Evolutionary conservation across 2,888 invertebrate genomes (phyloP), one percentile per base, ranked within the genome.

Genomic region (Ceratothoa steindachneri): DNA sequence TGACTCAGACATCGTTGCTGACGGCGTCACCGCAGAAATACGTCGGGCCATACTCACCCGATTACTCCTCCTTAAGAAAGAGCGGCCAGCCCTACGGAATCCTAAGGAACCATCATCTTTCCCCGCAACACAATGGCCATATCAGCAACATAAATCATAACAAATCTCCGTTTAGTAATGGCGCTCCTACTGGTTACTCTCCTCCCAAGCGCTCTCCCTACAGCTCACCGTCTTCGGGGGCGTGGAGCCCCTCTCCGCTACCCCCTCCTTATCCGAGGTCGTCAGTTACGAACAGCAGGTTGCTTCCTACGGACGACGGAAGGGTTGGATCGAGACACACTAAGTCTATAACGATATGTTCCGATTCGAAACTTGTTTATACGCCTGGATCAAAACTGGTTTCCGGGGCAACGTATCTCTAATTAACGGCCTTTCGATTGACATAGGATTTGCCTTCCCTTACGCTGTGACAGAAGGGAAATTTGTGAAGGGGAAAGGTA

Each of bases 351-450:
- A 60, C 19, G 12, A 60, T n/a, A 7, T 22, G 24, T 24, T 24
- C 22, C 24, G 27, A n/a, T 12, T 22, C 60, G 12, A 60, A 60
- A 60, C 22, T 60, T 1, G 12, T 24, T 15, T 60, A 4, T 3
- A 7, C 60, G 27, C 60, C 60, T 22, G 60, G 60, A 3, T 60
- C 60, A 60, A 60, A 60, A 24, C 22, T 60, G 27, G 60, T 60
- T n/a, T 7, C 60, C 12, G 60, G 60, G n/a, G 60, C 60, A n/a
- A 60, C 60, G 19, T 60, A 60, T 60, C 60, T 60, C 27, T 60
- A 24, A 60, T 41, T n/a, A n/a, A n/a, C n/a, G n/a, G n/a, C n/a
- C n/a, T n/a, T n/a, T n/a, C n/a, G n/a, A n/a, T n/a, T n/a, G n/a
- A n/a, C n/a, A n/a, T n/a, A n/a, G n/a, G n/a, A n/a, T n/a, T n/a